phyloP scores from a whole-genome alignment of 2,113 vertebrate species.

The Bujurquina vittata region DNA sequence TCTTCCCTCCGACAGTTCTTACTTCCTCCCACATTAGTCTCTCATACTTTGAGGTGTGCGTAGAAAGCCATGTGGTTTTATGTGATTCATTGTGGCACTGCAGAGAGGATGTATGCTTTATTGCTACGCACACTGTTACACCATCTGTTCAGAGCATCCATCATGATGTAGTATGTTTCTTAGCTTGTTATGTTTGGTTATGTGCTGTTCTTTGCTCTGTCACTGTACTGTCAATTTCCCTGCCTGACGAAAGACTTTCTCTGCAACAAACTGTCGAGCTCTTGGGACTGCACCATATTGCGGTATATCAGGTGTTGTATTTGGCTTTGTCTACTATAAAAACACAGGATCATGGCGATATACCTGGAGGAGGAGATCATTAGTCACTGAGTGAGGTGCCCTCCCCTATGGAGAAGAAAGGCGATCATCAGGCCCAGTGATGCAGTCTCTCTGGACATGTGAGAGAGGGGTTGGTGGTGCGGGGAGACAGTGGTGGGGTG shows the following conservation, averaged over 20 bases:
- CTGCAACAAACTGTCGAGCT: background rate
- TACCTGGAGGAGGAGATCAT: slow-evolving; percentile 33
- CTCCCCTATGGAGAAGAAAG: background rate
- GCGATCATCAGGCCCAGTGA: slow-evolving; percentile 29
- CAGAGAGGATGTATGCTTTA: slow-evolving; percentile 45
- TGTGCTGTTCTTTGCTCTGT: slow-evolving; percentile 10
- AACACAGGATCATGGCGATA: background rate
- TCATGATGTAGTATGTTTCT: background rate
- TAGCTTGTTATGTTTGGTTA: background rate
- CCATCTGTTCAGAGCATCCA: slow-evolving; percentile 44
- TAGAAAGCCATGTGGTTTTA: slow-evolving; percentile 18
- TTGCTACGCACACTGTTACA: slow-evolving; percentile 18
- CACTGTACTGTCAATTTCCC: slow-evolving; percentile 20
- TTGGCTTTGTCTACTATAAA: slow-evolving; percentile 19
- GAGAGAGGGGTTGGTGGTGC: background rate
- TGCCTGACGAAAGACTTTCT: slow-evolving; percentile 11
- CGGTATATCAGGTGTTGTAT: slow-evolving; percentile 18
- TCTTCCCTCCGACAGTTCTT: slow-evolving; percentile 12
- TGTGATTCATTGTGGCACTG: slow-evolving; percentile 38
- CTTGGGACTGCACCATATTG: slow-evolving; percentile 33
- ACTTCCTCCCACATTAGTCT: background rate
- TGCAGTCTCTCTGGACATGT: slow-evolving; percentile 31
- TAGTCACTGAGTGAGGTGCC: slow-evolving; percentile 32
- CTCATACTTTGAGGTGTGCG: background rate
- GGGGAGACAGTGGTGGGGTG: background rate